Evolutionary conservation across 2,797 vertebrate species (phyloP), one percentile per base, ranked within the genome.

Genomic region (Nasua narica): DNA sequence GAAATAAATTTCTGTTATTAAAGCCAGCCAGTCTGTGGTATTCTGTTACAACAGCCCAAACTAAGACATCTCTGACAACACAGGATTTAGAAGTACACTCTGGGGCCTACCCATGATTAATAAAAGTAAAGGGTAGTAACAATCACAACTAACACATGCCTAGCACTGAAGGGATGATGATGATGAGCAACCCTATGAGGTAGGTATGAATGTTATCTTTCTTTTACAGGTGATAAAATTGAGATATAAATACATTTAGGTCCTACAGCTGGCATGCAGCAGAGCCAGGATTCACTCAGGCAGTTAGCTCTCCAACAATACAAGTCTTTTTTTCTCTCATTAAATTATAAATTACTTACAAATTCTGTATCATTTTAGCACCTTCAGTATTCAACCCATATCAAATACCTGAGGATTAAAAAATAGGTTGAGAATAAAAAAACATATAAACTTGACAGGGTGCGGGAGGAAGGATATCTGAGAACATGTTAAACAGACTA

Each of bases 341-440:
- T 92, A 58, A 32, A 1, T 94, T 52, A 60, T 15, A 96, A 46
- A 15, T 76, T 86, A 87, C 52, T 67, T 90, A 16, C 3, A 95
- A 76, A 94, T 89, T 85, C 67, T 48, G 8, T 65, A 76, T 76
- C 27, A 58, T 81, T 90, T 95, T 90, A 87, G 54, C 58, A 87
- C 14, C 35, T 87, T 32, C 13, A 60, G 21, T 37, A 76, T 14
- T 65, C n/a, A 90, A 90, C 4, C 13, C 35, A 62, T 32, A 56
- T 13, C 18, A 95, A 94, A 81, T 89, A 76, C 7, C 6, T 58
- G 54, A 95, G 7, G 11, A 78, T 95, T 93, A 86, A 92, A 82
- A 86, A 69, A 70, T n/a, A 87, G 18, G 94, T 50, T 67, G 19
- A 84, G 23, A 96, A 81, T 25, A 87, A 81, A 43, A 88, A 43